These are phyloP conservation scores for Australoheros facetus DNA, from an alignment of 2,797 vertebrate genomes.

Conservation along the genomic window DNA sequence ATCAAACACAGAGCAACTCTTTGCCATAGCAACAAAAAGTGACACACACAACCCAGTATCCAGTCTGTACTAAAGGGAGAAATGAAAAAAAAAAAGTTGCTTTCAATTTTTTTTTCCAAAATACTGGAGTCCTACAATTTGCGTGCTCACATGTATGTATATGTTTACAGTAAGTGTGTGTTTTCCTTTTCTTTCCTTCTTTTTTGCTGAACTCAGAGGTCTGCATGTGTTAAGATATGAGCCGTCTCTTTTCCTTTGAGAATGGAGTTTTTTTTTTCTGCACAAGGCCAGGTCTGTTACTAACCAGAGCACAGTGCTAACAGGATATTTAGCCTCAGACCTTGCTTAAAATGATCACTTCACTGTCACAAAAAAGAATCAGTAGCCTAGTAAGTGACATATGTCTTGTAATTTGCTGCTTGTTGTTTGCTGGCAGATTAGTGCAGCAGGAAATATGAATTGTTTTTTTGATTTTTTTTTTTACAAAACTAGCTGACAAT, in stretches of 20 bases:
- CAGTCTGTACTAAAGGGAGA: not conserved
- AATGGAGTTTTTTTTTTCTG: slow-evolving; percentile 7
- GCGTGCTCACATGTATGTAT: slow-evolving; percentile 1
- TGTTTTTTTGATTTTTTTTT: not conserved
- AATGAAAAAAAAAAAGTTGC: not conserved
- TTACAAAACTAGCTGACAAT: slow-evolving; percentile 12
- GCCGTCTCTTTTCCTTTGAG: slow-evolving; percentile 36
- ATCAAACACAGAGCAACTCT: slow-evolving; percentile 49
- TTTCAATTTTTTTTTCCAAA: not conserved
- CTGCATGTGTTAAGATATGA: slow-evolving; percentile 58
- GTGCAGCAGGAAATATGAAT: slow-evolving; percentile 26
- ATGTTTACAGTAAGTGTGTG: slow-evolving; percentile 9
- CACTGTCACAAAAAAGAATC: slow-evolving; percentile 41
- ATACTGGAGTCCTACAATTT: not conserved
- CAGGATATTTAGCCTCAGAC: slow-evolving; percentile 10
- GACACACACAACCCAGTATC: slow-evolving; percentile 3
- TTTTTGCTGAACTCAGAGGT: slow-evolving; percentile 18
- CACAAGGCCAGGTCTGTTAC: not conserved
- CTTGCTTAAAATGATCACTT: slow-evolving; percentile 34
- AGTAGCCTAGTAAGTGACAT: slow-evolving; percentile 34
- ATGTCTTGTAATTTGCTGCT: slow-evolving; percentile 37
- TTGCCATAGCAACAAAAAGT: slow-evolving; percentile 40
- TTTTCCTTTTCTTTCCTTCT: not conserved
- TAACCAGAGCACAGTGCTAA: slow-evolving; percentile 25
- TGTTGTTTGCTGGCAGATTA: slow-evolving; percentile 19